Conservation (phyloP, 2,888 invertebrate species). For the Coleophora flavipennella region DNA sequence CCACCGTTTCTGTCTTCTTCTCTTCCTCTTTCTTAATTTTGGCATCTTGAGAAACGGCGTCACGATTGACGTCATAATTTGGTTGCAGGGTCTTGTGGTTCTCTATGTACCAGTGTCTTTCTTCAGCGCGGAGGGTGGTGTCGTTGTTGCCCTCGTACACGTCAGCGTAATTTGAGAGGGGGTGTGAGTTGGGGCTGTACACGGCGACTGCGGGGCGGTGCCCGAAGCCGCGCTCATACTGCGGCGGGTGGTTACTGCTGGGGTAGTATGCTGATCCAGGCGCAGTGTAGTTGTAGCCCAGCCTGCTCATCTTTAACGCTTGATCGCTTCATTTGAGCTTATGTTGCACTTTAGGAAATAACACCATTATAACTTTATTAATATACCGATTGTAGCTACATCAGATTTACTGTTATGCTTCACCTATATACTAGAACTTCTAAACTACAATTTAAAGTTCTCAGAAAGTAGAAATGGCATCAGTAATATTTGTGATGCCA, state of each 20-base stretch:
- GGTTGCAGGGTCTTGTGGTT: slow-evolving; percentile 64
- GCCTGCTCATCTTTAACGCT: slow-evolving; percentile 68
- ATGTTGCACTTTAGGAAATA: slow-evolving; percentile 38
- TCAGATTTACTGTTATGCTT: slow-evolving; percentile 32
- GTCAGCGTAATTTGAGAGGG: slow-evolving; percentile 64
- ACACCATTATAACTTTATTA: slow-evolving; percentile 27
- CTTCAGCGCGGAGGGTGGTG: slow-evolving; percentile 65
- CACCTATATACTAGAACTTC: slow-evolving; percentile 4
- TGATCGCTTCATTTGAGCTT: slow-evolving; percentile 63
- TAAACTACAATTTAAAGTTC: too few species aligned
- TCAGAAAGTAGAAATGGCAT: too few species aligned
- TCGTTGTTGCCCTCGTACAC: slow-evolving; percentile 69
- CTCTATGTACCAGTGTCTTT: slow-evolving; percentile 68
- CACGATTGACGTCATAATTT: slow-evolving; percentile 46
- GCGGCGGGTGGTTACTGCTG: slow-evolving; percentile 57
- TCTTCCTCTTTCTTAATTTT: slow-evolving; percentile 66
- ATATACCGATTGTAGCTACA: slow-evolving; percentile 11
- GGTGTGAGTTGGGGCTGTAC: slow-evolving; percentile 61
- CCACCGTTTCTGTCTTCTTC: slow-evolving; percentile 52
- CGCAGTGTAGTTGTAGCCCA: slow-evolving; percentile 67
- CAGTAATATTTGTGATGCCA: too few species aligned
- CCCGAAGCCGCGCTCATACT: slow-evolving; percentile 61
- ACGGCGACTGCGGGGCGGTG: slow-evolving; percentile 48
- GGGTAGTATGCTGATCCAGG: slow-evolving; percentile 63
- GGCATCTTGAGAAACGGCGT: slow-evolving; percentile 55